A percentile compares a stretch with the other conserved stretches of the same genome.
Conservation (phyloP, 1,140 invertebrate species). For the Habropoda laboriosa region DNA sequence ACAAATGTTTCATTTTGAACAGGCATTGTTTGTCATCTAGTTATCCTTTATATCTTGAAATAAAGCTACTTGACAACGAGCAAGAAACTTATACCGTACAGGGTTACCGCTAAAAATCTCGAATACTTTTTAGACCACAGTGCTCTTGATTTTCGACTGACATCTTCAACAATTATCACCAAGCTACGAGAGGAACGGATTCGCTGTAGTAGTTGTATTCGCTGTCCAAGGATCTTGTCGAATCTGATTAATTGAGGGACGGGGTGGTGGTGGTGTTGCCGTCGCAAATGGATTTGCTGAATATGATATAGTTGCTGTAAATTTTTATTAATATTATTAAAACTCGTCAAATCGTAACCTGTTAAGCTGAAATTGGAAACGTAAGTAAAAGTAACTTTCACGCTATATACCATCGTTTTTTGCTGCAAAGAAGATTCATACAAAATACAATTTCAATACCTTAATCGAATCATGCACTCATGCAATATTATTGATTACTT, state of each 20-base stretch:
- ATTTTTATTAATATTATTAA: conserved; percentile 29
- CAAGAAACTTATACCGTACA: conserved; percentile 73
- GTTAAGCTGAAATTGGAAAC: conserved; percentile 3
- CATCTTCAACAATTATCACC: conserved; percentile 54
- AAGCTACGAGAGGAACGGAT: conserved; percentile 82
- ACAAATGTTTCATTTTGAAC: conserved; percentile 8
- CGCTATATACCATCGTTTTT: conserved; percentile 26
- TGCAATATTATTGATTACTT: conserved; percentile 66
- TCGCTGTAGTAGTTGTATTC: conserved; percentile 75
- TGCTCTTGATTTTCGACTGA: conserved; percentile 68
- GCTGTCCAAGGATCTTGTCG: conserved; percentile 80
- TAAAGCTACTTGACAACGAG: conserved; percentile 42
- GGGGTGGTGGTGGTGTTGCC: conserved; percentile 78
- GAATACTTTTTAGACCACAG: conserved; percentile 71
- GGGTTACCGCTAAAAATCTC: conserved; percentile 70
- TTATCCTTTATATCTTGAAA: conserved; percentile 16
- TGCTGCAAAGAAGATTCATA: conserved; percentile 17
- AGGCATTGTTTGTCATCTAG: neutral
- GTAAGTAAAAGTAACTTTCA: neutral
- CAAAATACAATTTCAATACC: conserved; percentile 32
- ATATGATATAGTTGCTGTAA: conserved; percentile 76
- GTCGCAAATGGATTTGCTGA: conserved; percentile 80
- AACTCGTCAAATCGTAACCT: neutral
- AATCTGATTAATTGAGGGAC: conserved; percentile 81
- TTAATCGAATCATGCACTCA: conserved; percentile 69